Conservation (phyloP, 2,113 vertebrate genomes). For the Dendropsophus ebraccatus region DNA sequence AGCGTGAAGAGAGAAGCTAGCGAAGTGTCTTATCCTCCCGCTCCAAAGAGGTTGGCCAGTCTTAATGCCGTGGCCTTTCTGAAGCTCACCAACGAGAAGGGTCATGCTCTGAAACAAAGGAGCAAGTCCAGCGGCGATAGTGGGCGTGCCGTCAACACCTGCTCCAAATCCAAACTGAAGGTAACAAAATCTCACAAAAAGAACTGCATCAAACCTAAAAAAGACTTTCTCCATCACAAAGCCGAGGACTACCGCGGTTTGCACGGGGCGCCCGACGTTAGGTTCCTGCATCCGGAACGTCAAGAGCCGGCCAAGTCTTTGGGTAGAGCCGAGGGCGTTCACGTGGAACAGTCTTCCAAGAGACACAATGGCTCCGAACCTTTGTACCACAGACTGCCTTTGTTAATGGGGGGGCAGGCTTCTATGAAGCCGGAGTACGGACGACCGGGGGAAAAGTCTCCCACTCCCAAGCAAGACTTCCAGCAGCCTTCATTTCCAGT, state of each 20-base stretch:
- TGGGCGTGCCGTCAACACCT: slow-evolving; percentile 65
- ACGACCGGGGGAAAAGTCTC: slow-evolving; percentile 80
- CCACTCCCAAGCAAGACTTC: slow-evolving; percentile 88
- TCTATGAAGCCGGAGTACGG: slow-evolving; percentile 81
- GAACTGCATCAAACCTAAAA: slow-evolving; percentile 81
- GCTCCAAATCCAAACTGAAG: slow-evolving; percentile 71
- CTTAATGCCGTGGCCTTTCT: slow-evolving; percentile 92
- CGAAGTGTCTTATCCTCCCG: slow-evolving; percentile 72
- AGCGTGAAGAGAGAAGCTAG: slow-evolving; percentile 69
- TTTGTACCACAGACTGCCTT: slow-evolving; percentile 87
- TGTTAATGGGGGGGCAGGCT: slow-evolving; percentile 87
- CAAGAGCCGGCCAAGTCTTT: slow-evolving; percentile 64
- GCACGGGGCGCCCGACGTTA: slow-evolving; percentile 62
- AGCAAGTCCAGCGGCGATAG: slow-evolving; percentile 64
- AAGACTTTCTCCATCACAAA: slow-evolving; percentile 75
- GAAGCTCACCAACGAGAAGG: slow-evolving; percentile 86
- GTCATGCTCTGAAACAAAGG: slow-evolving; percentile 73
- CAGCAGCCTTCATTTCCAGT: slow-evolving; percentile 81
- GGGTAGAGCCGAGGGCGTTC: slow-evolving; percentile 51
- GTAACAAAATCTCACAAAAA: slow-evolving; percentile 74
- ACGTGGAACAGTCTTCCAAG: slow-evolving; percentile 78
- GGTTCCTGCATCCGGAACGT: slow-evolving; percentile 64
- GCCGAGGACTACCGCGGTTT: slow-evolving; percentile 65
- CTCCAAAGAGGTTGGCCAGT: slow-evolving; percentile 92
- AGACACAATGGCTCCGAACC: slow-evolving; percentile 82